Evolutionary conservation across 1,140 invertebrate species (phyloP), one percentile per base, ranked within the genome.

Genomic region (Pararge aegeria): DNA sequence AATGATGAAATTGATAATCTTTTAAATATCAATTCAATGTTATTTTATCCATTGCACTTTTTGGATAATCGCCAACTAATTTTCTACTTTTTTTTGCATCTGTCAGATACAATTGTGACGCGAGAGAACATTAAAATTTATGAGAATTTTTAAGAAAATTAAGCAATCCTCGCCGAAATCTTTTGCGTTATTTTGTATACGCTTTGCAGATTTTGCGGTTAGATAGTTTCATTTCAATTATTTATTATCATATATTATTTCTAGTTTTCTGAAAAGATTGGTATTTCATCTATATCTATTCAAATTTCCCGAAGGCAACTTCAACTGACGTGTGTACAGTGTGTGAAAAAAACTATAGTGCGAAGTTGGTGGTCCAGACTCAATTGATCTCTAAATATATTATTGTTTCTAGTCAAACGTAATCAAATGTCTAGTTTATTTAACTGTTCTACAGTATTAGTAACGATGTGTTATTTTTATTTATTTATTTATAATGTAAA

Each of bases 341-440:
- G 30, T 34, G 30, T 34, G 64, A 63, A 63, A 40, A n/a, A 54
- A 54, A 72, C 68, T 69, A 37, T 66, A 56, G 59, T 68, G 68
- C 54, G 62, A 55, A 44, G 42, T 53, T 48, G 64, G n/a, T n/a
- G n/a, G 54, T 62, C 55, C 50, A 58, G 44, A 59, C 3, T 46
- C 40, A 63, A 67, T 67, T 82, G 83, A 87, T 87, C 81, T 87
- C 83, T 76, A 64, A 68, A 64, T 75, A 72, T 78, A 34, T 52
- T 63, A 78, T 80, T 80, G 76, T 82, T 79, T 80, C 81, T 87
- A 87, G 83, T 87, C 83, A 87, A 68, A 78, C 70, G 68, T 71
- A 69, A 73, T 73, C 64, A 63, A 61, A 75, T 42, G 16, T 18
- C 13, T 78, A 74, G 69, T 52, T 34, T 66, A 61, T 73, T 73